These are phyloP conservation scores for Thalpophila matura DNA, from an alignment of 2,888 invertebrate genomes.

Conservation along the genomic window DNA sequence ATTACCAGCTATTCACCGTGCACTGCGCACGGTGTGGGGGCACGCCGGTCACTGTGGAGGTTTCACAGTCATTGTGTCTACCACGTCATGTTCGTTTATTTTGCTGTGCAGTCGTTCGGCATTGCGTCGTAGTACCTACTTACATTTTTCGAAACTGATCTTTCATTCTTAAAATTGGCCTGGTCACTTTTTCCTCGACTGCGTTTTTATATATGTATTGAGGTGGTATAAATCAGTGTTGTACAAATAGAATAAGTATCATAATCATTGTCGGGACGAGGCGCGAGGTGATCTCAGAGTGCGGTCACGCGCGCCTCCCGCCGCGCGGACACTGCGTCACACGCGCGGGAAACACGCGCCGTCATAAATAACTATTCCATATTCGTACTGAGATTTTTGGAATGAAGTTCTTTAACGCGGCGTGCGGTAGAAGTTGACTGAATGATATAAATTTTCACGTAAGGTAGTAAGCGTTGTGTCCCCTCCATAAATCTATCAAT, in stretches of 20 bases:
- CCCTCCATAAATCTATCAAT: no score
- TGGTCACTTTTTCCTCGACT: no score
- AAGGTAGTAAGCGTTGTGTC: no score
- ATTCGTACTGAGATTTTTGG: neutral
- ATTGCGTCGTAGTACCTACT: no score
- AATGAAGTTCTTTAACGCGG: no score
- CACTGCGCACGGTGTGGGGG: neutral
- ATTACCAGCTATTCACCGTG: neutral
- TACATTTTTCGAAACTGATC: no score
- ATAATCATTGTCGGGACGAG: neutral
- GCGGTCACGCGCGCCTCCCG: slow-evolving; percentile 2
- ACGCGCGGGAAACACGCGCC: neutral
- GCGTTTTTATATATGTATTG: neutral
- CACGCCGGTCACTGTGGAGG: neutral
- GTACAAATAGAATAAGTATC: neutral
- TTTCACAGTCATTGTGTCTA: no score
- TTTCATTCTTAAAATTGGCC: no score
- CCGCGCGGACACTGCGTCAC: neutral
- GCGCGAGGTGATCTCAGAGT: neutral
- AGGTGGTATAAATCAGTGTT: neutral
- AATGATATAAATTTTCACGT: no score
- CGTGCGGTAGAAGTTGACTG: no score
- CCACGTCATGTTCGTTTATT: no score
- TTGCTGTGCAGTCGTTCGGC: no score
- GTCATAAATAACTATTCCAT: neutral